Percentiles rank a stretch among this genome's conserved stretches.
Conservation (phyloP, 2,797 vertebrate genomes). For the Hephaestus fuliginosus region DNA sequence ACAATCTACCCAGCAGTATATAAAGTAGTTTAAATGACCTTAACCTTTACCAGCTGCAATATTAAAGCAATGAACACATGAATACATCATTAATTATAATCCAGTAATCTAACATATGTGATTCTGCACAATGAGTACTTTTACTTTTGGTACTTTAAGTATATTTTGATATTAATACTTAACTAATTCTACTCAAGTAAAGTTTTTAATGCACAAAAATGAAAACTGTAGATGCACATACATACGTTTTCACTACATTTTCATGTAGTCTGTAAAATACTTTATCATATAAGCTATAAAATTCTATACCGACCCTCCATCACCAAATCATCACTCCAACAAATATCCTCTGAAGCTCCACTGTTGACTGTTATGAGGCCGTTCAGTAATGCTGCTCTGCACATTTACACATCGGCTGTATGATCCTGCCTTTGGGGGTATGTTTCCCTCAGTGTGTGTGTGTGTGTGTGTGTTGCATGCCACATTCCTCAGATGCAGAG, state of each 20-base stretch:
- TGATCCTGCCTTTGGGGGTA: conserved; percentile 47
- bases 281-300: neutral
- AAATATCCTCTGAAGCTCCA: conserved; percentile 17
- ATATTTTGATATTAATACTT: too few species aligned
- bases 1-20: too few species aligned
- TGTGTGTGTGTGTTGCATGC: conserved; percentile 54
- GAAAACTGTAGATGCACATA: neutral
- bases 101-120: too few species aligned
- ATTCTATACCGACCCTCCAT: neutral
- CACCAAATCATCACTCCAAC: conserved; percentile 7
- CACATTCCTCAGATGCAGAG: conserved; percentile 79
- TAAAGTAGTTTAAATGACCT: too few species aligned
- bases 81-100: too few species aligned
- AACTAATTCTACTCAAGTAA: too few species aligned
- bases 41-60: too few species aligned
- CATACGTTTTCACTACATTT: neutral
- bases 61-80: neutral
- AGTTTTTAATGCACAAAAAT: neutral
- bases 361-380: conserved; percentile 46
- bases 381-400: conserved; percentile 42
- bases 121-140: too few species aligned
- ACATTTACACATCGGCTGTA: conserved; percentile 44
- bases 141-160: too few species aligned
- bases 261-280: neutral
- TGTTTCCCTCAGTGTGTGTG: conserved; percentile 47